Conservation (phyloP, 2,888 invertebrate species). For the Netelia virgata region DNA sequence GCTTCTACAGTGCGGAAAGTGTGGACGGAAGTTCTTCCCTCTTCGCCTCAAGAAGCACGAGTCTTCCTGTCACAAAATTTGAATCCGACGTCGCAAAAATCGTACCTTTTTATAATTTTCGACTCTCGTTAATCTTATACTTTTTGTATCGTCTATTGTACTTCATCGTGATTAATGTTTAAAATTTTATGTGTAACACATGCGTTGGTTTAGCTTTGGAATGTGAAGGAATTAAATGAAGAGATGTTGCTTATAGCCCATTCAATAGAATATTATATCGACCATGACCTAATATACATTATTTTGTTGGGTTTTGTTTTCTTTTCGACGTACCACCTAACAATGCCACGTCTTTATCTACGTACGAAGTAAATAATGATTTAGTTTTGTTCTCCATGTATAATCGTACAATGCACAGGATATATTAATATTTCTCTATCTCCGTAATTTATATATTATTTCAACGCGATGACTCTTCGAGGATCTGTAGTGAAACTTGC, state of each 20-base stretch:
- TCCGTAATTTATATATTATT: constrained; percentile 46
- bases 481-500: constrained; percentile 27
- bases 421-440: constrained; percentile 49
- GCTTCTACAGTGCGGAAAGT: constrained; percentile 47
- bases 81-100: neutral
- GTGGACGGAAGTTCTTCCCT: constrained; percentile 46
- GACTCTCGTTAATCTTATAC: neutral
- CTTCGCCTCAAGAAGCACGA: constrained; percentile 58
- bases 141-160: neutral
- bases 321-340: constrained; percentile 55
- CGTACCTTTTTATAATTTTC: neutral
- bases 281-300: constrained; percentile 63
- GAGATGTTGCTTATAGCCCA: constrained; percentile 49
- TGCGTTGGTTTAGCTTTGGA: neutral
- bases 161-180: neutral
- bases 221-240: constrained; percentile 38
- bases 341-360: constrained; percentile 58
- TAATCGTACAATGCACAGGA: constrained; percentile 54
- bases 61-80: constrained; percentile 20
- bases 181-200: no score
- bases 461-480: constrained; percentile 51
- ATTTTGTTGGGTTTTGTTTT: constrained; percentile 35
- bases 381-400: constrained; percentile 41
- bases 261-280: constrained; percentile 66
- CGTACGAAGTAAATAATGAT: constrained; percentile 62